Evolutionary conservation across 2,888 invertebrate species (phyloP).

Genomic region (Calephelis perditalis): DNA sequence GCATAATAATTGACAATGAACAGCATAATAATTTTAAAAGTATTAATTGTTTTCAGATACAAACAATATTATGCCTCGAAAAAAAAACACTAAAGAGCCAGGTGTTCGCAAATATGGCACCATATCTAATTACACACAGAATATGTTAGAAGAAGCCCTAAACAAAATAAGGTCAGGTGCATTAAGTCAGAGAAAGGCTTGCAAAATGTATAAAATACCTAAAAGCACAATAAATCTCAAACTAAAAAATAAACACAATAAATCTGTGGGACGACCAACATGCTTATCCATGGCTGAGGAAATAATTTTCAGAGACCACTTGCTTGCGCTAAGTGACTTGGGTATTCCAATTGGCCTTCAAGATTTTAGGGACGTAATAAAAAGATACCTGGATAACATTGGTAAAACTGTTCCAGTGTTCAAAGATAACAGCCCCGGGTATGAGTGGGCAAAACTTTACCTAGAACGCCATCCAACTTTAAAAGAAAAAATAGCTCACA

Average conservation of each 20-base stretch:
- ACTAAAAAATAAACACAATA: constrained; percentile 23
- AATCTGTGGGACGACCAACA: constrained; percentile 23
- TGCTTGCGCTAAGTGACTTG: constrained; percentile 24
- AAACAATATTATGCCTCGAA: constrained; percentile 22
- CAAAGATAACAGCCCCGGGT: constrained; percentile 24
- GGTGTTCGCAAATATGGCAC: constrained; percentile 25
- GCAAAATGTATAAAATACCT: constrained; percentile 23
- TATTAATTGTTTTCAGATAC: too few relatives aligned
- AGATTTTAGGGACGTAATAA: constrained; percentile 25
- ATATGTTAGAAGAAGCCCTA: constrained; percentile 23
- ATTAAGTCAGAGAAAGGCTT: constrained; percentile 20
- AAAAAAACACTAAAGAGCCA: constrained; percentile 19
- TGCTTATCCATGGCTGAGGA: constrained; percentile 14
- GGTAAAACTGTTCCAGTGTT: constrained; percentile 18
- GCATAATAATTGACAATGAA: neutral
- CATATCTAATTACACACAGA: constrained; percentile 24
- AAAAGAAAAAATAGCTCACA: constrained; percentile 21
- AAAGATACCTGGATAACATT: constrained; percentile 15
- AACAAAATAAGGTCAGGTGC: constrained; percentile 24
- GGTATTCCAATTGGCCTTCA: constrained; percentile 20
- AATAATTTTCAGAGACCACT: constrained; percentile 18
- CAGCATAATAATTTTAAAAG: neutral
- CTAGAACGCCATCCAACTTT: constrained; percentile 23
- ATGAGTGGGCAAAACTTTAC: constrained; percentile 26
- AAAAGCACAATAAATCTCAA: constrained; percentile 20